A percentile compares a stretch with the other conserved stretches of the same genome.
phyloP scores from a whole-genome alignment of 2,888 invertebrate genomes.

The Pedicia rivosa region DNA sequence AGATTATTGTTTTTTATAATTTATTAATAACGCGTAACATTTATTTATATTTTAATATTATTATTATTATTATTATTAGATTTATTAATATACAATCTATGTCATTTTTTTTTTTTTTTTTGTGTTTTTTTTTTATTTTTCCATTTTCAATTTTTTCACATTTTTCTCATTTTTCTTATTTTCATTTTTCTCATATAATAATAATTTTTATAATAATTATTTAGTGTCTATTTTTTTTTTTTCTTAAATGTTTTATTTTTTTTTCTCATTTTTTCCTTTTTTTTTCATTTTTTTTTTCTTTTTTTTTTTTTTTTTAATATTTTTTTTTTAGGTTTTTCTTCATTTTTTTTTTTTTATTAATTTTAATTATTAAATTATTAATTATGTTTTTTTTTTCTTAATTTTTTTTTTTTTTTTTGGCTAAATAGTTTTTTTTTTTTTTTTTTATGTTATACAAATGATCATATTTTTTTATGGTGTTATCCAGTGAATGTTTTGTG shows the following conservation, averaged over 20 bases:
- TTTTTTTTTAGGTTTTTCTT: background rate
- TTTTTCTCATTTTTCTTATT: no score
- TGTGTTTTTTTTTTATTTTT: conserved; percentile 3
- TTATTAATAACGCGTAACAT: conserved; percentile 6
- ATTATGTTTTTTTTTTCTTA: no score
- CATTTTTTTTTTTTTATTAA: background rate
- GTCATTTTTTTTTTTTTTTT: conserved; percentile 1
- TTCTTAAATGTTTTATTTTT: conserved; percentile 1
- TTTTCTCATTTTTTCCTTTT: conserved; percentile 1
- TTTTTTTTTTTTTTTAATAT: conserved; percentile 1
- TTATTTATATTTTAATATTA: conserved; percentile 3
- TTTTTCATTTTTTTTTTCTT: conserved; percentile 1
- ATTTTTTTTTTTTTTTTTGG: no score
- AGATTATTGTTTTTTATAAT: no score
- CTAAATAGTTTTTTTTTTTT: no score
- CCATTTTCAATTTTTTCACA: no score
- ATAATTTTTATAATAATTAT: no score
- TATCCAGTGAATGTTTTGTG: no score
- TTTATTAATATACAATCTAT: conserved; percentile 2
- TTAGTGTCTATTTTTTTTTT: conserved; percentile 2
- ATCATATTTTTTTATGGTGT: no score
- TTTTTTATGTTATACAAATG: no score
- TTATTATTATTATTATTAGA: conserved; percentile 5
- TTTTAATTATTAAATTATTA: background rate
- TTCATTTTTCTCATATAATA: no score